Base-by-base conservation (phyloP, 2,888 invertebrate species). In the Cephus nigrinus region DNA sequence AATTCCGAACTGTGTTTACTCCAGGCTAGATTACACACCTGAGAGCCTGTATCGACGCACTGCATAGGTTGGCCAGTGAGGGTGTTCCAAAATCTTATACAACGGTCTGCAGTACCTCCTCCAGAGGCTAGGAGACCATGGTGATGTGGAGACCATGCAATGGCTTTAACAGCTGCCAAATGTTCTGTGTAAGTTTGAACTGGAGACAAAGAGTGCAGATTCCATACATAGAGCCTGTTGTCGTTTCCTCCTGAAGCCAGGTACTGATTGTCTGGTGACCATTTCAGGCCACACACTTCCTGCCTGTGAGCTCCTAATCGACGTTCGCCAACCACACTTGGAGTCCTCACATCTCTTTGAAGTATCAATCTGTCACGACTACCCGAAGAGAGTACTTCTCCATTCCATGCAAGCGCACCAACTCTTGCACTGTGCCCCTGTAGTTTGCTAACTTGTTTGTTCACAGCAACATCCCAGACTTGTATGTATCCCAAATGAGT, bases 101-200 rank as follows among this genome's bases (percentile, higher is more conserved):
- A 98, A 35, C 98, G 93, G 92, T 99, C 99, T 0, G 99, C 99
- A 0, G 99, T 99, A n/a, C 99, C 99, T n/a, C 99, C 99, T 73
- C 99, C 99, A 69, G 97, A 97, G 0, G 99, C 99, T 80, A 99
- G 92, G 75, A 99, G 93, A 0, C 99, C 99, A 92, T 99, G 99
- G 92, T 99, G 99, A 93, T 99, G 99, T 0, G 99, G 99, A 2
- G 98, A 99, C 99, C 99, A 99, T 33, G 99, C 98, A 84, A 99
- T 98, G 0, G 99, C 99, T 92, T 99, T 99, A 12, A 98, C 98
- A 0, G 98, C 99, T 0, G 99, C 99, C 92, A 98, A 94, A 93
- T 99, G 99, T 85, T 99, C 97, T 0, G 97, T 97, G 92, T 99
- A 99, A 3, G 98, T 98, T 92, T 99, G 98, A 76, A 98, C 96